Percentiles rank a stretch among this genome's conserved stretches.
Evolutionary conservation across 2,797 vertebrate genomes (phyloP).

Genomic region (Avahi laniger): DNA sequence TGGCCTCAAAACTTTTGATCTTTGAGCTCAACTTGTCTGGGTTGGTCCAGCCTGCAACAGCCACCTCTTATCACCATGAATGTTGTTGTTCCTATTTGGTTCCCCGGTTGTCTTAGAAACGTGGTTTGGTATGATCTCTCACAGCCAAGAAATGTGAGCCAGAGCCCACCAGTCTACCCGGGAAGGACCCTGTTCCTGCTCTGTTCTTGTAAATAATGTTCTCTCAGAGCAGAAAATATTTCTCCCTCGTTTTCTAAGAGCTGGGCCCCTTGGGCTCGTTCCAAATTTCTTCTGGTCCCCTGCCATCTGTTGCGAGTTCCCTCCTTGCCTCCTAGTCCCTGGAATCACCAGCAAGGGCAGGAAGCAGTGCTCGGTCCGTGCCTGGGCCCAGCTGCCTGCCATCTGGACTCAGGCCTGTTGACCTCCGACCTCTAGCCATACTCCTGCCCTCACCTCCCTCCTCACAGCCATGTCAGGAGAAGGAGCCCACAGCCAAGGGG

Average conservation of each 20-base stretch:
- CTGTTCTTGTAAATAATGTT: conserved; percentile 40
- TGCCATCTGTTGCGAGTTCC: conserved; percentile 55
- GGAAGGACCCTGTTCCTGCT: background rate
- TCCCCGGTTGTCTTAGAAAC: conserved; percentile 75
- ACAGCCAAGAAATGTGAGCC: conserved; percentile 34
- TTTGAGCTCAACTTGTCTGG: conserved; percentile 77
- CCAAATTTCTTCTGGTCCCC: conserved; percentile 66
- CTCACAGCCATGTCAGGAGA: background rate
- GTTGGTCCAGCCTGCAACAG: conserved; percentile 11
- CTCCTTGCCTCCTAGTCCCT: conserved; percentile 24
- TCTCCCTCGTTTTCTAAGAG: conserved; percentile 31
- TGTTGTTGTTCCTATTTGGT: conserved; percentile 58
- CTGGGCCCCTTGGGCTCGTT: conserved; percentile 25
- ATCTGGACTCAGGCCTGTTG: conserved; percentile 61
- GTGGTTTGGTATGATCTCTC: conserved; percentile 31
- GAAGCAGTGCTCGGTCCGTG: background rate
- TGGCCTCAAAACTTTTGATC: conserved; percentile 79
- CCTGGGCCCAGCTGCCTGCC: conserved; percentile 55
- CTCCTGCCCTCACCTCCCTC: background rate
- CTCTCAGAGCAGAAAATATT: background rate
- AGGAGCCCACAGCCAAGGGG: background rate
- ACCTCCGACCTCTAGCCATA: conserved; percentile 22
- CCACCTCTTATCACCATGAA: conserved; percentile 49
- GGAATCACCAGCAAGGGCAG: conserved; percentile 46
- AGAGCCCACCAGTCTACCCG: conserved; percentile 33